Evolutionary conservation across 1,140 invertebrate genomes (phyloP).

Genomic region (Drosophila ohnishii): DNA sequence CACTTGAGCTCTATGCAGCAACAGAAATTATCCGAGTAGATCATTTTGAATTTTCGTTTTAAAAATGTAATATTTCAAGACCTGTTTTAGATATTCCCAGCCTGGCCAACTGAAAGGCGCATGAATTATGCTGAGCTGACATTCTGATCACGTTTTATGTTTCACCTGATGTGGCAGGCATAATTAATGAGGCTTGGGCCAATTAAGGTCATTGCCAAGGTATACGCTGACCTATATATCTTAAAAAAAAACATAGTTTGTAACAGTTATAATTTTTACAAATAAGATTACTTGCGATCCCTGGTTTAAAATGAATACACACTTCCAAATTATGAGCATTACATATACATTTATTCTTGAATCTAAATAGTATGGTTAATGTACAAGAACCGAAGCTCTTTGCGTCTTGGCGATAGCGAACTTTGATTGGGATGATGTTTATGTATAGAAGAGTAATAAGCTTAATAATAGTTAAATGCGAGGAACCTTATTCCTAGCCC

Average conservation of each 20-base stretch:
- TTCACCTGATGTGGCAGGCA: conserved; percentile 5
- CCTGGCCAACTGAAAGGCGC: conserved; percentile 14
- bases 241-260: not conserved
- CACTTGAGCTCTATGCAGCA: conserved; percentile 53
- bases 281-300: too few relatives aligned
- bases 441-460: not conserved
- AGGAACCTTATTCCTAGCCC: conserved; percentile 41
- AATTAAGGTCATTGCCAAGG: conserved; percentile 37
- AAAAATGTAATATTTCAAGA: not conserved
- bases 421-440: conserved; percentile 8
- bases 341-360: conserved; percentile 9
- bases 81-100: conserved; percentile 3
- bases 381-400: conserved; percentile 29
- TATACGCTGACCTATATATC: not conserved
- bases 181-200: conserved; percentile 22
- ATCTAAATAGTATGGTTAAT: conserved; percentile 10
- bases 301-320: too few relatives aligned
- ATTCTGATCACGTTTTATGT: conserved; percentile 32
- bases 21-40: conserved; percentile 62
- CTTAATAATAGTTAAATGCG: conserved; percentile 52
- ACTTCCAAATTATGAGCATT: not conserved
- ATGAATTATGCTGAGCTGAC: conserved; percentile 21
- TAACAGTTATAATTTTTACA: too few relatives aligned
- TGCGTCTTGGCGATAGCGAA: conserved; percentile 10
- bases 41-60: conserved; percentile 50